These are phyloP conservation scores for Bombus confusus DNA, from an alignment of 1,140 invertebrate species.

Conservation along the genomic window DNA sequence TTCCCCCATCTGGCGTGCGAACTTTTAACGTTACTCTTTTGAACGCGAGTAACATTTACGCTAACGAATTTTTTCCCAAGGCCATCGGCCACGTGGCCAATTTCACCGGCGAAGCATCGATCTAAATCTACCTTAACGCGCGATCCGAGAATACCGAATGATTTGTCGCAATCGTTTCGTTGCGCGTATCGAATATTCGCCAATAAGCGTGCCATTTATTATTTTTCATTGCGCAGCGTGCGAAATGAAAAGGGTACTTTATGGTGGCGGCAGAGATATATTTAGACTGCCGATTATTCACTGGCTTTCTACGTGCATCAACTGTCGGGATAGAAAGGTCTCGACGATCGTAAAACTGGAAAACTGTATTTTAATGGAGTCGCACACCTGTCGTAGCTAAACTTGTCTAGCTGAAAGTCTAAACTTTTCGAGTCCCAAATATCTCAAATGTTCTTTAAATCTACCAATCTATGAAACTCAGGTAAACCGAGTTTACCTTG, in stretches of 20 bases:
- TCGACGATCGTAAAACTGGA: not conserved
- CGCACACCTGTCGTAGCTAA: no score
- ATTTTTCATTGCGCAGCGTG: not conserved
- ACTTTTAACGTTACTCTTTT: no score
- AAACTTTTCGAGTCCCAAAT: no score
- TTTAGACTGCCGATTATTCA: not conserved
- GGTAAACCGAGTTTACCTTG: no score
- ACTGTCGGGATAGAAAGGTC: not conserved
- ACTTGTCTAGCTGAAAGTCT: no score
- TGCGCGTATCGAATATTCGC: conserved; percentile 6
- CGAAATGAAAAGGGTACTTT: not conserved
- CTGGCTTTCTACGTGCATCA: not conserved
- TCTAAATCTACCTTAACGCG: conserved; percentile 12
- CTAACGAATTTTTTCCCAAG: not conserved
- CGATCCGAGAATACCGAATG: conserved; percentile 36
- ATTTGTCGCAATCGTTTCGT: conserved; percentile 33
- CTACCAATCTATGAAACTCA: no score
- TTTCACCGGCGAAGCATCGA: conserved; percentile 8
- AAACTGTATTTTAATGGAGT: not conserved
- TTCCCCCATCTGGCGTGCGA: not conserved
- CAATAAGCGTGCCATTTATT: conserved; percentile 12
- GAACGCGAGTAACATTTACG: not conserved
- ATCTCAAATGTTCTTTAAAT: no score
- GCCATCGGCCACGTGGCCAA: not conserved
- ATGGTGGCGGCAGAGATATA: not conserved